Percentiles rank a stretch among this genome's conserved stretches.
phyloP scores from a whole-genome alignment of 1,140 invertebrate genomes.

The Teleopsis dalmanni region DNA sequence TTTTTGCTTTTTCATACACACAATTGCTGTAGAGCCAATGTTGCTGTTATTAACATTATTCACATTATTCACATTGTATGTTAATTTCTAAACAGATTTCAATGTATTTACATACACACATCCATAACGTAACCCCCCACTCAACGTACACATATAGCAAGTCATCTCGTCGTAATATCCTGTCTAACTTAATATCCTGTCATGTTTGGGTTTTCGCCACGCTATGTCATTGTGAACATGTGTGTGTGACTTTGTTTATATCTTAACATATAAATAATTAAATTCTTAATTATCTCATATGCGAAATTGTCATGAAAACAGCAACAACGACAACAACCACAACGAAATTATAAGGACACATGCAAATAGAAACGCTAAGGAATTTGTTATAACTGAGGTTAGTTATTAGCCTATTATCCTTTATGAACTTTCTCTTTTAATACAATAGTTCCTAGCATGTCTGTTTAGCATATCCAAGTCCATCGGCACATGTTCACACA shows the following conservation, averaged over 20 bases:
- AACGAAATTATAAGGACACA: constrained; percentile 2
- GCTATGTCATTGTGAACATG: background rate
- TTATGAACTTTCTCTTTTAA: constrained; percentile 11
- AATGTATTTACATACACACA: too few relatives aligned
- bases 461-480: background rate
- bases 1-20: too few relatives aligned
- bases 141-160: too few relatives aligned
- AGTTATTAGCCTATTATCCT: constrained; percentile 16
- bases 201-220: too few relatives aligned
- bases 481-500: background rate
- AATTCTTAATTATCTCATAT: constrained; percentile 43
- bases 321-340: constrained; percentile 8
- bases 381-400: constrained; percentile 4
- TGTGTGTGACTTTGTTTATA: background rate
- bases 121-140: too few relatives aligned
- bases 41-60: too few relatives aligned
- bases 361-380: background rate
- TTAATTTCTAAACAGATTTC: too few relatives aligned
- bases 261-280: constrained; percentile 42
- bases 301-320: background rate
- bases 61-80: too few relatives aligned
- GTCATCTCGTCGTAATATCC: too few relatives aligned
- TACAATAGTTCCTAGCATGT: background rate
- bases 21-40: too few relatives aligned
- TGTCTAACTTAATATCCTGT: too few relatives aligned